Conservation (phyloP, 2,888 invertebrate species). For the Thysanoteuthis rhombus region DNA sequence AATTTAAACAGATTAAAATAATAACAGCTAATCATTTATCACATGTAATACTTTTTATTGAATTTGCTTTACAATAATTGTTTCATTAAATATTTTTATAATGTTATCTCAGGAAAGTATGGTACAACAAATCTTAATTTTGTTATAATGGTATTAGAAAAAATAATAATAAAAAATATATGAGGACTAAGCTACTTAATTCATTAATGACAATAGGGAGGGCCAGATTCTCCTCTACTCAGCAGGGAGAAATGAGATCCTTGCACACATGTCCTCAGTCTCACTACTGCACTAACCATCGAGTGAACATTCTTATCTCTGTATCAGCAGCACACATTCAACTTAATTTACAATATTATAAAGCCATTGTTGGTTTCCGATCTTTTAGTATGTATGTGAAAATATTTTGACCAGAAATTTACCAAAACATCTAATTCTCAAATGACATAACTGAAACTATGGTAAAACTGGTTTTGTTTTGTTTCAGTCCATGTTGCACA, state of each 20-base stretch:
- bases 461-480: background rate
- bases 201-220: background rate
- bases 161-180: conserved; percentile 1
- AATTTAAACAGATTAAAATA: background rate
- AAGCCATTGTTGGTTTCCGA: background rate
- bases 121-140: background rate
- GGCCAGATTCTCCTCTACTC: background rate
- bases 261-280: background rate
- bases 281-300: background rate
- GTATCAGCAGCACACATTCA: background rate
- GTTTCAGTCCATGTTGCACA: background rate
- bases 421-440: background rate
- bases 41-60: background rate
- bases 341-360: background rate
- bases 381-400: background rate
- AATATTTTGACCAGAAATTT: background rate
- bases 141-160: background rate
- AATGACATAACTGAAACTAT: background rate
- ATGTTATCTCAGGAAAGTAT: background rate
- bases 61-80: background rate
- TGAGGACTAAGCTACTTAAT: background rate
- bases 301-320: background rate
- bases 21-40: background rate
- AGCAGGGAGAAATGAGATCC: background rate
- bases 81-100: conserved; percentile 1